A percentile compares a stretch with the other conserved stretches of the same genome.
Evolutionary conservation across 2,888 invertebrate species (phyloP).

Genomic region (Hydropsyche betteni): DNA sequence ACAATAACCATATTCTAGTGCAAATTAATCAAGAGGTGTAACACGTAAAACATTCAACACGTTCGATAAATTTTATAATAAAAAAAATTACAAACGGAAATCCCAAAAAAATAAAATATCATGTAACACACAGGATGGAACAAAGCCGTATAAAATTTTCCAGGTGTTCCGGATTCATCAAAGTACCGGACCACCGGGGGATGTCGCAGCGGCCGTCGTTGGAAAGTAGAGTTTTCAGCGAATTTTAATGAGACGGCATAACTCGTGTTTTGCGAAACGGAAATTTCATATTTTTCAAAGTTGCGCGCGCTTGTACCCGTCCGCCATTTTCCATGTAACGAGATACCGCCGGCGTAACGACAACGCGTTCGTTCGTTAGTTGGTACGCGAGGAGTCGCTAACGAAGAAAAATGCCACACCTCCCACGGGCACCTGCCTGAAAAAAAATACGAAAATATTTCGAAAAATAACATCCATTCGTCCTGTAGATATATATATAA

Average conservation of each 20-base stretch:
- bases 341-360: slow-evolving; percentile 37
- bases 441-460: background rate
- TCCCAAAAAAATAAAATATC: too few species aligned
- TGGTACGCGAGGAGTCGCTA: slow-evolving; percentile 29
- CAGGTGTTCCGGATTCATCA: slow-evolving; percentile 31
- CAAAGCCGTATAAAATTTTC: slow-evolving; percentile 15
- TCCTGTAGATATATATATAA: background rate
- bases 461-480: background rate
- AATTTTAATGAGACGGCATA: slow-evolving; percentile 47
- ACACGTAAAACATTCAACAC: background rate
- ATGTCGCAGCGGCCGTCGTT: slow-evolving; percentile 14
- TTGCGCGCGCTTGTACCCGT: background rate
- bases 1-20: too few species aligned
- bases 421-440: slow-evolving; percentile 6
- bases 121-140: too few species aligned
- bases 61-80: too few species aligned
- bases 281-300: slow-evolving; percentile 45
- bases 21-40: too few species aligned
- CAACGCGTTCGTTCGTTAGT: slow-evolving; percentile 41
- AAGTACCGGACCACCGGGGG: background rate
- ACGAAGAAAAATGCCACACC: slow-evolving; percentile 41
- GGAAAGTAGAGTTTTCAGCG: slow-evolving; percentile 36
- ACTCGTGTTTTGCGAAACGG: slow-evolving; percentile 42
- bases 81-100: too few species aligned
- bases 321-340: slow-evolving; percentile 33